These are phyloP conservation scores for Melanotaenia pygmaea DNA, from an alignment of 2,797 vertebrate species.

Conservation along the genomic window DNA sequence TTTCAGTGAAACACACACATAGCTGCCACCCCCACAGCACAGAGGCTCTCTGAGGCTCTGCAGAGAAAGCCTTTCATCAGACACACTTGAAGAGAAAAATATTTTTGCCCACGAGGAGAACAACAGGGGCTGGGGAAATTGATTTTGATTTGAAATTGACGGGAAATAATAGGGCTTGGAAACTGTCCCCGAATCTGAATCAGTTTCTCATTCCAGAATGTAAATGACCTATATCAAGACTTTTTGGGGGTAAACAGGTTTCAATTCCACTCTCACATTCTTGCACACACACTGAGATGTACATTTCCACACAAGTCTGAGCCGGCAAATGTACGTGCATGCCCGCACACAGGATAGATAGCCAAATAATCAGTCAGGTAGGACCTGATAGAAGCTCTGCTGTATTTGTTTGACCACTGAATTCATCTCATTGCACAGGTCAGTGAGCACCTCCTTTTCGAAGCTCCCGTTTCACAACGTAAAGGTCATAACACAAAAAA, in stretches of 20 bases:
- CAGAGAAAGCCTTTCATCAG: constrained; percentile 73
- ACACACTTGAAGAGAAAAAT: constrained; percentile 66
- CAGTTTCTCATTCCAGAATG: constrained; percentile 65
- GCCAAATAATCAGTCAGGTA: constrained; percentile 17
- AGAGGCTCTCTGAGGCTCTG: constrained; percentile 45
- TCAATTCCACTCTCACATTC: constrained; percentile 35
- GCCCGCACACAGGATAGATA: not conserved
- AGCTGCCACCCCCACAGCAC: constrained; percentile 37
- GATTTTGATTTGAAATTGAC: constrained; percentile 79
- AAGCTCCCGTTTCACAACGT: constrained; percentile 23
- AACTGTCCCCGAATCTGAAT: constrained; percentile 70
- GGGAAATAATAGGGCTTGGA: constrained; percentile 70
- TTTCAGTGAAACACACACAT: constrained; percentile 35
- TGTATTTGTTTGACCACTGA: constrained; percentile 30
- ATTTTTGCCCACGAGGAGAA: constrained; percentile 67
- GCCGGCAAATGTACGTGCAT: not conserved
- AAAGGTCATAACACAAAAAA: constrained; percentile 45
- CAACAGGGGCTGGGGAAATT: constrained; percentile 68
- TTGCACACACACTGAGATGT: not conserved
- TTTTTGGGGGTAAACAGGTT: constrained; percentile 56
- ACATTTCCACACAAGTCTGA: not conserved
- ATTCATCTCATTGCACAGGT: constrained; percentile 61
- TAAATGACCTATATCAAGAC: constrained; percentile 66
- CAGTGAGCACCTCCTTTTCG: constrained; percentile 52
- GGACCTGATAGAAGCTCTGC: constrained; percentile 35